Base-by-base conservation (phyloP, 2,888 invertebrate genomes). In the Tetragonula carbonaria region DNA sequence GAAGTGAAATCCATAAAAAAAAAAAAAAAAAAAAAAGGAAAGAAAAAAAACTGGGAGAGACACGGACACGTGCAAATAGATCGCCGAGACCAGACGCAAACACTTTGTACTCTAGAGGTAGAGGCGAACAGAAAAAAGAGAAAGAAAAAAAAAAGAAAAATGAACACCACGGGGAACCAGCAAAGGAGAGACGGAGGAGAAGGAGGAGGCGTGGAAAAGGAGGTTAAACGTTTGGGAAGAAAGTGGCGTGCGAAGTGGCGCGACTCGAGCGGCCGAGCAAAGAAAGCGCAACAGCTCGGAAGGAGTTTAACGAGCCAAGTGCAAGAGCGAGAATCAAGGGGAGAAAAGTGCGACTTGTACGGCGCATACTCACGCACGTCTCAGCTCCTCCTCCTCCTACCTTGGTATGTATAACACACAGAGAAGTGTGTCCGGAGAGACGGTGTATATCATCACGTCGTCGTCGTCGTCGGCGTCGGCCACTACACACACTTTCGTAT, bases 401-500 rank as follows among this genome's bases (percentile, higher is more conserved):
- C 8, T 45, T 8, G 45, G 8, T 45, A 45, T 45, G 8, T 45
- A 45, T 45, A 55, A 33, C 45, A 67, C 63, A 78, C 78, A 72
- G 68, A 76, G 73, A 81, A 70, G 71, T 87, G 71, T 87, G 83
- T 67, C 62, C 74, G 62, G 8, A 45, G 45, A 45, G 45, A 53
- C 38, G 72, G 79, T 85, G 89, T 86, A 89, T 84, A 88, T 88
- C 80, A 83, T 86, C 68, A 6, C 65, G 81, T 81, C 76, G 86
- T 81, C 82, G 78, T 11, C 75, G 82, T 80, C 82, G 78, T 11
- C 75, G 82, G 80, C 76, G 86, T 81, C 80, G 78, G 63, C 71
- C 84, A 68, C 81, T 81, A 84, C 86, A 72, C 85, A 89, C 85
- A 91, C 92, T 92, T 92, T 93, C 92, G 90, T 91, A 91, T 89